A percentile compares a stretch with the other conserved stretches of the same genome.
These are phyloP conservation scores for Psilopogon haemacephalus DNA, from an alignment of 2,113 vertebrate species.

Conservation along the genomic window DNA sequence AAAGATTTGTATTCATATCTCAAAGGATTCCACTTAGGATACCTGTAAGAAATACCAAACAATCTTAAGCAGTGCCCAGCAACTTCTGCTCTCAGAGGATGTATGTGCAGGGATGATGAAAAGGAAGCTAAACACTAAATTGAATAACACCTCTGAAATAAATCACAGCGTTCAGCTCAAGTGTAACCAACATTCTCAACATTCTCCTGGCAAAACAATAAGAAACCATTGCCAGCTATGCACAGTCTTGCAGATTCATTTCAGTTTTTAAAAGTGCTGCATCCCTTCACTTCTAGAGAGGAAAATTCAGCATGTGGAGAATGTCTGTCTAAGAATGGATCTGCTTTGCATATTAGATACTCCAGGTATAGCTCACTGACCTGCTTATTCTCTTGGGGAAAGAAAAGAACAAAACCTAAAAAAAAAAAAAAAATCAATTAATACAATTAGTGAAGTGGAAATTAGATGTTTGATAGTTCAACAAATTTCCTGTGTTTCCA, in stretches of 20 bases:
- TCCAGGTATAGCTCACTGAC: not conserved
- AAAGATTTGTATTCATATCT: constrained; percentile 25
- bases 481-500: not conserved
- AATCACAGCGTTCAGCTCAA: not conserved
- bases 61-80: not conserved
- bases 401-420: too few relatives aligned
- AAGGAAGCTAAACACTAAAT: constrained; percentile 30
- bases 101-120: not conserved
- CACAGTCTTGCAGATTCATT: not conserved
- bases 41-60: constrained; percentile 21
- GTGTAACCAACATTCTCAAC: constrained; percentile 4
- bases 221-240: not conserved
- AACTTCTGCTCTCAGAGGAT: not conserved
- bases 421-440: not conserved
- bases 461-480: not conserved
- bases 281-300: not conserved
- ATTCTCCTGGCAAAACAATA: constrained; percentile 5
- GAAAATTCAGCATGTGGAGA: not conserved
- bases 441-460: constrained; percentile 26
- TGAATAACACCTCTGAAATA: constrained; percentile 40
- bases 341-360: not conserved
- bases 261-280: not conserved
- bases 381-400: not conserved
- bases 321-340: not conserved
- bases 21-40: not conserved